Evolutionary conservation across 2,888 invertebrate genomes (phyloP), one percentile per base, ranked within the genome.

Genomic region (Meandrusa payeni): DNA sequence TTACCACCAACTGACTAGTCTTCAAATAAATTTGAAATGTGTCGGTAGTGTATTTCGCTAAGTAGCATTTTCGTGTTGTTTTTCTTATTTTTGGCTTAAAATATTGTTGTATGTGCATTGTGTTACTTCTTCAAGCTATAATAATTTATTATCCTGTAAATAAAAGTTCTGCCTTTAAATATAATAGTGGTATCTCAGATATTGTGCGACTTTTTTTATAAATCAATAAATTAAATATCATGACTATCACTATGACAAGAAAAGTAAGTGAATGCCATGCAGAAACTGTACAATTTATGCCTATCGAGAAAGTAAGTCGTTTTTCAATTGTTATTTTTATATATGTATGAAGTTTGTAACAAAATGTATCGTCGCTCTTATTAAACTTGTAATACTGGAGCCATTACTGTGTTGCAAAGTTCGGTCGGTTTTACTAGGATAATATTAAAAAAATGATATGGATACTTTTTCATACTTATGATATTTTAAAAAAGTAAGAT

Each of bases 201-300:
- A 3, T 15, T 3, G 4, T 3, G 15, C 2, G 15, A 15, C 15
- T 15, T 15, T 3, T 4, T 15, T 15, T 3, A 15, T 15, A 3
- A 15, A 15, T 2, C 2, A 22, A 22, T 2, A 9, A 32, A 7
- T 10, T 34, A 5, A 5, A 1, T 28, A 44, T 10, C 28, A 86
- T 86, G 86, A 75, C 80, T 69, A 50, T 87, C 51, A 87, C 86
- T 46, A 82, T 87, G 83, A 87, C 83, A 48, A 79, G 63, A 66
- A 85, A 87, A 77, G 67, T 86, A 46, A 80, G 72, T 60, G 82
- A 82, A 69, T 83, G 83, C 58, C 76, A 78, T 54, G 70, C 78
- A 43, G 83, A 85, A 64, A 81, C 82, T 19, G 75, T 87, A 20
- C 81, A 86, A 60, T 85, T 85, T 64, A 76, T 86, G 82, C 72